phyloP scores from a whole-genome alignment of 2,888 invertebrate species.

The Polietes domitor region DNA sequence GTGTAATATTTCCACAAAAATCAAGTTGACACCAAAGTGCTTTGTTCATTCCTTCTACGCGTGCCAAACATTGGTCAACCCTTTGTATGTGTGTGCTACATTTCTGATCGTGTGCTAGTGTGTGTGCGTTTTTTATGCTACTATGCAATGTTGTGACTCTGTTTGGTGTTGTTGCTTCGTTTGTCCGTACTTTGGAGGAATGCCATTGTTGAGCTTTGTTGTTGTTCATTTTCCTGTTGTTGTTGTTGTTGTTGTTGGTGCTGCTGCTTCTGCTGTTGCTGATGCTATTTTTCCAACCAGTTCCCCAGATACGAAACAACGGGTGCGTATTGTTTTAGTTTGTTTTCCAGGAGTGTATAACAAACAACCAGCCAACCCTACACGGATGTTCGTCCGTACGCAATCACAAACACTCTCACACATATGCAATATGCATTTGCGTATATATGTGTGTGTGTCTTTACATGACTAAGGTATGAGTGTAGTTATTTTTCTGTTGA shows the following conservation, averaged over 20 bases:
- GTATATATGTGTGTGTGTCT: not conserved
- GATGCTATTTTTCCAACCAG: slow-evolving; percentile 22
- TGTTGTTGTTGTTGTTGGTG: slow-evolving; percentile 30
- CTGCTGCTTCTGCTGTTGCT: not conserved
- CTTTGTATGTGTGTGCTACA: too few relatives aligned
- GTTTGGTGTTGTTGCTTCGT: slow-evolving; percentile 13
- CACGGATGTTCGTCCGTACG: not conserved
- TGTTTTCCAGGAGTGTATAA: slow-evolving; percentile 8
- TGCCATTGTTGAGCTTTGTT: slow-evolving; percentile 30
- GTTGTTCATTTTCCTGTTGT: slow-evolving; percentile 8
- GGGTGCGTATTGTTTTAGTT: slow-evolving; percentile 41
- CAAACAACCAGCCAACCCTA: not conserved
- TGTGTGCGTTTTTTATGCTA: too few relatives aligned
- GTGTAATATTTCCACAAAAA: too few relatives aligned
- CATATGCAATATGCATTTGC: not conserved
- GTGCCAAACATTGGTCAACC: too few relatives aligned
- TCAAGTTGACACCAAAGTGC: too few relatives aligned
- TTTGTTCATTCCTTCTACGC: too few relatives aligned
- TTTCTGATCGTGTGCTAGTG: too few relatives aligned
- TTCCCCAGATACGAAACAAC: slow-evolving; percentile 37
- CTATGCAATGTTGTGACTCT: slow-evolving; percentile 3
- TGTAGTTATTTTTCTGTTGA: slow-evolving; percentile 8
- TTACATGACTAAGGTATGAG: not conserved
- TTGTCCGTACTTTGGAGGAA: not conserved
- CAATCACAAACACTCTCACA: not conserved